Evolutionary conservation across 2,888 invertebrate genomes (phyloP).

Genomic region (Drosophila phalerata): DNA sequence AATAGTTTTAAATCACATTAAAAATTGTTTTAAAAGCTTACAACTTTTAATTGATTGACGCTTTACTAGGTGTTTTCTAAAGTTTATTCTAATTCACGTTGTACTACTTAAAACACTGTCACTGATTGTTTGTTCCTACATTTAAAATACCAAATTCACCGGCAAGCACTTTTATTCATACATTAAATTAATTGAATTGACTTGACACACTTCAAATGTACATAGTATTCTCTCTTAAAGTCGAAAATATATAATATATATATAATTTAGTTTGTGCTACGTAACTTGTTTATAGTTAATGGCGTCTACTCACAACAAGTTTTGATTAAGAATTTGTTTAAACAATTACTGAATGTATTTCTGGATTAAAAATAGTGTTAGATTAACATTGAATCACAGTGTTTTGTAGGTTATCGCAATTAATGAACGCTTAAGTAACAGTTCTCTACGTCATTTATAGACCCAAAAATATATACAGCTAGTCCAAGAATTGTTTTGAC

Average conservation of each 20-base stretch:
- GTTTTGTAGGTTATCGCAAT: constrained; percentile 55
- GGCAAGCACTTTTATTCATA: neutral
- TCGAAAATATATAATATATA: neutral
- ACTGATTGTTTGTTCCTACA: neutral
- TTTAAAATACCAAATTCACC: neutral
- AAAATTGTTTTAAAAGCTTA: neutral
- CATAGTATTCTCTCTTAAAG: neutral
- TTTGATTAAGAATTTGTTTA: constrained; percentile 49
- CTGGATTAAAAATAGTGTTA: constrained; percentile 7
- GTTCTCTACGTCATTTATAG: constrained; percentile 52
- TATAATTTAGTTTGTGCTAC: constrained; percentile 2
- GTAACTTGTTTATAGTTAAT: constrained; percentile 52
- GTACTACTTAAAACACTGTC: constrained; percentile 20
- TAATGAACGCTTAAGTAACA: constrained; percentile 42
- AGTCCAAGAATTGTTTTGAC: neutral
- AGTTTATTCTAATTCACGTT: constrained; percentile 23
- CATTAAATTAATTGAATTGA: constrained; percentile 7
- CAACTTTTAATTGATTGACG: neutral
- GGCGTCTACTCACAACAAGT: constrained; percentile 14
- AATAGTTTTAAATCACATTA: neutral
- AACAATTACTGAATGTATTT: constrained; percentile 34
- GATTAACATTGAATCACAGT: constrained; percentile 52
- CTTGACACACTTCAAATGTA: constrained; percentile 3
- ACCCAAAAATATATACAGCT: constrained; percentile 4
- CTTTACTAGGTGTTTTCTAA: neutral